Conservation (phyloP, 2,888 invertebrate species). For the Andrena hattorfiana region DNA sequence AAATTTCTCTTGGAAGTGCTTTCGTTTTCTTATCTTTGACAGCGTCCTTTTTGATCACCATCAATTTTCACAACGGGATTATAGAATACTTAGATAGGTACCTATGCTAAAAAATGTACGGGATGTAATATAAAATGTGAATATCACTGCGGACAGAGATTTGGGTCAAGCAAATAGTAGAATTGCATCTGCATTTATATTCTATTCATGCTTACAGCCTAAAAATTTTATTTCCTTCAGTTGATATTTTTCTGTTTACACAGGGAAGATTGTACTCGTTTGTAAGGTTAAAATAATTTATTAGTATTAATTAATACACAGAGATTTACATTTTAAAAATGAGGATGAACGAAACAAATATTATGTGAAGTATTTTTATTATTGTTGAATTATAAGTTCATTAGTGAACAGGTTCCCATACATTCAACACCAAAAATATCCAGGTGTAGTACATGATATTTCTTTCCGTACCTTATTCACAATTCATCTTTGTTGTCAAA, state of each 20-base stretch:
- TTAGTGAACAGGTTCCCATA: too few relatives aligned
- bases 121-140: not conserved
- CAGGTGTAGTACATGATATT: not conserved
- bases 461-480: not conserved
- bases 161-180: too few relatives aligned
- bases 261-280: too few relatives aligned
- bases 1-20: slow-evolving; percentile 39
- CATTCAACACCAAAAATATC: not conserved
- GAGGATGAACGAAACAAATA: too few relatives aligned
- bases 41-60: not conserved
- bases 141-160: too few relatives aligned
- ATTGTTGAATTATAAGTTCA: too few relatives aligned
- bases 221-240: too few relatives aligned
- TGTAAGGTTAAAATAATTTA: too few relatives aligned
- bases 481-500: not conserved
- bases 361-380: too few relatives aligned
- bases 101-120: not conserved
- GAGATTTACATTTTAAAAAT: too few relatives aligned
- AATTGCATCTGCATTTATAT: not conserved
- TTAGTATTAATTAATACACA: too few relatives aligned
- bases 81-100: not conserved
- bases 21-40: slow-evolving; percentile 11
- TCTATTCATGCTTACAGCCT: not conserved
- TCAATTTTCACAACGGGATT: not conserved
- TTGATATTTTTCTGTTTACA: too few relatives aligned